Conservation (phyloP, 35 echinoderm and acorn worm genomes). For the Amphiura filiformis region DNA sequence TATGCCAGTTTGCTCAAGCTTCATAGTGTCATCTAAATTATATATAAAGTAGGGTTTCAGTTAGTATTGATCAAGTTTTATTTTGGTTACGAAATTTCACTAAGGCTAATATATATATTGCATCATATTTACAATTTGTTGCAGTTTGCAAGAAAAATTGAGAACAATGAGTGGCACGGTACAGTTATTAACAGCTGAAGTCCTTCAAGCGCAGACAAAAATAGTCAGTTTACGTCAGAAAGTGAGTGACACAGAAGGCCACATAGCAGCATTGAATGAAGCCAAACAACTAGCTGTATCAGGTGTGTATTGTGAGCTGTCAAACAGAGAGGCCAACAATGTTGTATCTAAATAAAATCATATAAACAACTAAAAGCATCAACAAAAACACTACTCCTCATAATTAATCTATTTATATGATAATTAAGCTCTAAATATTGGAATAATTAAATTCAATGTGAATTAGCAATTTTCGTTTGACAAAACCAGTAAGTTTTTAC, state of each 20-base stretch:
- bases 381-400: neutral
- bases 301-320: constrained; percentile 27
- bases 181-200: neutral
- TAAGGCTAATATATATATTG: no score
- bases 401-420: neutral
- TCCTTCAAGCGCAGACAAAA: constrained; percentile 21
- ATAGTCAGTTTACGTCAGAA: constrained; percentile 6
- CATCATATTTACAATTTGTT: no score
- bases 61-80: no score
- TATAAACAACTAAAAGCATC: neutral
- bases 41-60: no score
- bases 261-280: constrained; percentile 33
- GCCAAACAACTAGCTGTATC: constrained; percentile 42
- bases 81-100: no score
- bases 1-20: no score
- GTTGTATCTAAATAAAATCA: neutral
- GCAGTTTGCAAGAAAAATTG: constrained; percentile 10
- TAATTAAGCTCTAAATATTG: neutral
- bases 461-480: no score
- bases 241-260: constrained; percentile 40
- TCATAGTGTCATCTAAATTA: no score
- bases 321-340: neutral
- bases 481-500: no score
- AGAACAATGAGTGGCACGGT: neutral
- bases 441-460: neutral